These are phyloP conservation scores for Crossaster papposus DNA, from an alignment of 53 echinoderm and acorn worm genomes.

Conservation along the genomic window DNA sequence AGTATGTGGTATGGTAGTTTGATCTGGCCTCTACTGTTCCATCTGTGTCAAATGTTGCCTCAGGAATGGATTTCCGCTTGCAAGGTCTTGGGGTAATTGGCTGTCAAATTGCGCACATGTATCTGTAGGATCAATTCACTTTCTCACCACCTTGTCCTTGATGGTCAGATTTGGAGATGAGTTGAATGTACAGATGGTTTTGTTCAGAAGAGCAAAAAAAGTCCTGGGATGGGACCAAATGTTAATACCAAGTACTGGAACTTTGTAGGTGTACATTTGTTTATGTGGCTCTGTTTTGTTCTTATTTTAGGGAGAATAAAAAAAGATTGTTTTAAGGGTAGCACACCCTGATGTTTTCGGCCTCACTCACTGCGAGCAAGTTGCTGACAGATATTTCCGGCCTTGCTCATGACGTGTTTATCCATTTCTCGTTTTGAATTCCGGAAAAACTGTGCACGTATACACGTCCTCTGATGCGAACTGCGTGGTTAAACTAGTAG, in stretches of 20 bases:
- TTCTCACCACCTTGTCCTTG: neutral
- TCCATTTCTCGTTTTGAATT: no score
- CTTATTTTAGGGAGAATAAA: no score
- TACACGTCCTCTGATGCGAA: no score
- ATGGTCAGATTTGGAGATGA: neutral
- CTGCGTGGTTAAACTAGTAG: no score
- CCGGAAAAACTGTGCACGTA: no score
- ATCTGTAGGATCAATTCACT: neutral
- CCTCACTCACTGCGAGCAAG: no score
- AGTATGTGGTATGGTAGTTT: neutral
- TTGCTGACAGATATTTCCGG: no score
- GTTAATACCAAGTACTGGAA: neutral
- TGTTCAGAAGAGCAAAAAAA: neutral
- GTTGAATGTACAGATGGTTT: neutral
- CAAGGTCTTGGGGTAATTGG: neutral
- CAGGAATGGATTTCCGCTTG: neutral
- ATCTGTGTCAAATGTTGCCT: neutral
- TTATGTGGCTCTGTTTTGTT: no score
- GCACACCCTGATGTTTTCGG: no score
- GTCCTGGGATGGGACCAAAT: neutral
- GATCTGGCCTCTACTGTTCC: neutral
- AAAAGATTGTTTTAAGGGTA: no score
- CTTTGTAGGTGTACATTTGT: neutral
- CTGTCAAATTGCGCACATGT: neutral
- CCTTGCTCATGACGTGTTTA: no score